phyloP scores from a whole-genome alignment of 2,113 vertebrate species.

The Myotis brandtii region DNA sequence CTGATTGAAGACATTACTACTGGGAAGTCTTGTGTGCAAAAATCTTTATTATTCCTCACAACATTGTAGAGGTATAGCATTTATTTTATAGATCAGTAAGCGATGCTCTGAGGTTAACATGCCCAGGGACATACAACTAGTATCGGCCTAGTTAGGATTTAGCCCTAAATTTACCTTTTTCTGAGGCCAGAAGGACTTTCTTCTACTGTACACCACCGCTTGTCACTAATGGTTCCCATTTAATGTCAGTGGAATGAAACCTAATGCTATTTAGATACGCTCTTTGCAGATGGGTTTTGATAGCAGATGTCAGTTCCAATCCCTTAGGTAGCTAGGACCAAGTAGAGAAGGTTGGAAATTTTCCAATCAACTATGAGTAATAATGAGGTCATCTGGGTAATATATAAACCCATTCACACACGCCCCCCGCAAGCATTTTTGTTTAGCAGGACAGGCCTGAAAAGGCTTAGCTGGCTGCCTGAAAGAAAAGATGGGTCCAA shows the following conservation, averaged over 20 bases:
- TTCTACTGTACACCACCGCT: conserved; percentile 3
- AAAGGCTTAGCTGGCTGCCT: neutral
- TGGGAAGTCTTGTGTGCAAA: neutral
- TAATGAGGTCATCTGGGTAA: conserved; percentile 62
- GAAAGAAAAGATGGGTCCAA: conserved; percentile 2
- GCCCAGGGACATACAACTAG: neutral
- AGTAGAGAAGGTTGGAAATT: conserved; percentile 56
- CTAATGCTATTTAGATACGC: neutral
- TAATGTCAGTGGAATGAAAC: conserved; percentile 41
- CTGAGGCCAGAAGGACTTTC: conserved; percentile 5
- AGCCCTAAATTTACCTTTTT: conserved; percentile 8
- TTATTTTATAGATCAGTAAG: neutral
- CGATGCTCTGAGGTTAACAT: neutral
- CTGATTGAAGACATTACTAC: neutral
- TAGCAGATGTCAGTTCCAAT: conserved; percentile 61
- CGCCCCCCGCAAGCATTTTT: conserved; percentile 53
- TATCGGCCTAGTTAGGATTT: neutral
- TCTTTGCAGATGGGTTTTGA: conserved; percentile 59
- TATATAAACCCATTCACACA: conserved; percentile 75
- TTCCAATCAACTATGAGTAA: conserved; percentile 69
- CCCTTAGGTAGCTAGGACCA: conserved; percentile 56
- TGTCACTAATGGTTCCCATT: neutral
- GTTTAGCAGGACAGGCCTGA: neutral
- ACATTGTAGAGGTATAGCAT: neutral
- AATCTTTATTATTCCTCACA: neutral